Evolutionary conservation across 2,888 invertebrate species (phyloP).

Genomic region (Monochamus alternatus): DNA sequence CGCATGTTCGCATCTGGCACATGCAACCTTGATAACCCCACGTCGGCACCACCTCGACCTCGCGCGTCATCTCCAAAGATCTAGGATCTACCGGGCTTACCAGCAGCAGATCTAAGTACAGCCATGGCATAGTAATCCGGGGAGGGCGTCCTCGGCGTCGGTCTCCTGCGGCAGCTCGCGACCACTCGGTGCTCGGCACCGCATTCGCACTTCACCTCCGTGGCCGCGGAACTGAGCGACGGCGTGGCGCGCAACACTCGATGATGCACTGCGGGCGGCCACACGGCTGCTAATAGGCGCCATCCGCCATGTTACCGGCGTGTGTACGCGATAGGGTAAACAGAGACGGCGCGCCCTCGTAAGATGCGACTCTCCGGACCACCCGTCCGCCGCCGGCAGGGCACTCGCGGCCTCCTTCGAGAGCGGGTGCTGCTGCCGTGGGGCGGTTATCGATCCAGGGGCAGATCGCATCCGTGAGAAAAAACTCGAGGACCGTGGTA

Average conservation of each 20-base stretch:
- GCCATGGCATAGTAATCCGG: conserved; percentile 65
- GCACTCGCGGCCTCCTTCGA: not conserved
- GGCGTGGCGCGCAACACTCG: conserved; percentile 49
- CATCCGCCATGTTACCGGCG: conserved; percentile 66
- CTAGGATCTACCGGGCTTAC: conserved; percentile 57
- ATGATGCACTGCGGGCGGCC: conserved; percentile 63
- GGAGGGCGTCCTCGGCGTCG: not conserved
- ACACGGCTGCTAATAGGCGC: conserved; percentile 62
- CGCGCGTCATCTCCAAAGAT: no score
- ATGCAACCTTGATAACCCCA: not conserved
- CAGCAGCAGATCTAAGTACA: conserved; percentile 69
- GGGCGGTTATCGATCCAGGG: not conserved
- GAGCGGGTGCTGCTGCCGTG: conserved; percentile 29
- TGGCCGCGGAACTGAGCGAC: conserved; percentile 60
- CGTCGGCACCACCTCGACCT: no score
- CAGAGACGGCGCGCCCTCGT: conserved; percentile 55
- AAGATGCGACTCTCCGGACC: conserved; percentile 50
- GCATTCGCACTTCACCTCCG: conserved; percentile 61
- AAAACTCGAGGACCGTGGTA: no score
- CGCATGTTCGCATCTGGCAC: not conserved
- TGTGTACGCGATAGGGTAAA: conserved; percentile 63
- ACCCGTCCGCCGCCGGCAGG: conserved; percentile 2
- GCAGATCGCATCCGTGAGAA: not conserved
- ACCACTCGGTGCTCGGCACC: conserved; percentile 48
- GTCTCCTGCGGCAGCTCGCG: conserved; percentile 33